Evolutionary conservation across 2,113 vertebrate genomes (phyloP).

Genomic region (Mellivora capensis): DNA sequence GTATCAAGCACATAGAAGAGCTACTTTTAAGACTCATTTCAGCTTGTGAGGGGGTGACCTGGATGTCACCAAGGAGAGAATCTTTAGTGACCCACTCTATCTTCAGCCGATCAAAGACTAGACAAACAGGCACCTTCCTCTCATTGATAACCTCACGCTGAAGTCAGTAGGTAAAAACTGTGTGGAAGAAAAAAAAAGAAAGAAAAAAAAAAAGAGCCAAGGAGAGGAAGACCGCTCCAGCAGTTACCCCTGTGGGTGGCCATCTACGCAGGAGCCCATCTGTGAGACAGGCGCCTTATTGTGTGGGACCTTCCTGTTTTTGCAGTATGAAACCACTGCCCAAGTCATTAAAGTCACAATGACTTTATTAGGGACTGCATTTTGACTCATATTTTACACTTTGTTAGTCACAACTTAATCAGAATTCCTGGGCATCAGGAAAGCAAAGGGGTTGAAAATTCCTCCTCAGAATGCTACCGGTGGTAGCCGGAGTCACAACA

Average conservation of each 20-base stretch:
- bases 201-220: not conserved
- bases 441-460: slow-evolving; percentile 26
- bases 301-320: slow-evolving; percentile 75
- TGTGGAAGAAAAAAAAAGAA: not conserved
- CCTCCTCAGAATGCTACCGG: not conserved
- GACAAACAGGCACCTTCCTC: not conserved
- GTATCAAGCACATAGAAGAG: not conserved
- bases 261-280: slow-evolving; percentile 46
- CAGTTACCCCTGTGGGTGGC: slow-evolving; percentile 58
- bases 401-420: slow-evolving; percentile 62
- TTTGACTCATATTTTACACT: slow-evolving; percentile 72
- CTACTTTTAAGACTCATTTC: not conserved
- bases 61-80: not conserved
- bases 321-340: slow-evolving; percentile 60
- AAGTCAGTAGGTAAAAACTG: not conserved
- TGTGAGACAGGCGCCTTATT: slow-evolving; percentile 74
- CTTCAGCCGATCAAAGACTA: not conserved
- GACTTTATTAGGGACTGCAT: slow-evolving; percentile 67
- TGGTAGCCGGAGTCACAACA: not conserved
- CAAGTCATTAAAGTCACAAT: slow-evolving; percentile 74
- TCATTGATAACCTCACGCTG: not conserved
- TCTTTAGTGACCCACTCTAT: not conserved
- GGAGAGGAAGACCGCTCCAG: slow-evolving; percentile 41
- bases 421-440: slow-evolving; percentile 61
- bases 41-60: not conserved